A percentile compares a stretch with the other conserved stretches of the same genome.
Evolutionary conservation across 2,888 invertebrate species (phyloP).

Genomic region (Liposcelis brunnea): DNA sequence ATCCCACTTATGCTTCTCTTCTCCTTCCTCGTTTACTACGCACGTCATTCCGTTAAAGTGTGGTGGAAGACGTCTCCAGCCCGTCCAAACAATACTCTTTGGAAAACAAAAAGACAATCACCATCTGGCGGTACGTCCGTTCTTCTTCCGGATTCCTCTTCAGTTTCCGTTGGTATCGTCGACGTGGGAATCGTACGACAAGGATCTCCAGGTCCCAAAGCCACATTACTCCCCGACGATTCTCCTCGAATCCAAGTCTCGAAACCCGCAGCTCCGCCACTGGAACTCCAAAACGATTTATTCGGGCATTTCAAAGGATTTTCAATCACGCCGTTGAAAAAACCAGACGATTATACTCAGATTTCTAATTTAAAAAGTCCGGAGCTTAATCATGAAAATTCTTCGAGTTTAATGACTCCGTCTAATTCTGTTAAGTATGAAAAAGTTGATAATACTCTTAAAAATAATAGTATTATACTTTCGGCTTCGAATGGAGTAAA

Average conservation of each 20-base stretch:
- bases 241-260: no score
- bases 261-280: not conserved
- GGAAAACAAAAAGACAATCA: no score
- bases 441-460: no score
- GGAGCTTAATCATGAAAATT: not conserved
- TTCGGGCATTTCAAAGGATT: constrained; percentile 81
- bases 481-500: no score
- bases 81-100: not conserved
- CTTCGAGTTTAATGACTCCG: constrained; percentile 2
- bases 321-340: constrained; percentile 45
- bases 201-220: no score
- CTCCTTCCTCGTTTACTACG: constrained; percentile 56
- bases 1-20: constrained; percentile 52
- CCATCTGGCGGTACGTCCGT: no score
- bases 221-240: no score
- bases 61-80: constrained; percentile 31
- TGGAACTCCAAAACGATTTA: constrained; percentile 34
- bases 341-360: not conserved
- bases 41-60: constrained; percentile 43
- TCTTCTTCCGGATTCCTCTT: no score
- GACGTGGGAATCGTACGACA: no score
- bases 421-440: constrained; percentile 18
- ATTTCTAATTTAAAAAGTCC: not conserved
- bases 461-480: no score
- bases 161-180: no score